Conservation (phyloP, 2,888 invertebrate genomes). For the Pegoplata infirma region DNA sequence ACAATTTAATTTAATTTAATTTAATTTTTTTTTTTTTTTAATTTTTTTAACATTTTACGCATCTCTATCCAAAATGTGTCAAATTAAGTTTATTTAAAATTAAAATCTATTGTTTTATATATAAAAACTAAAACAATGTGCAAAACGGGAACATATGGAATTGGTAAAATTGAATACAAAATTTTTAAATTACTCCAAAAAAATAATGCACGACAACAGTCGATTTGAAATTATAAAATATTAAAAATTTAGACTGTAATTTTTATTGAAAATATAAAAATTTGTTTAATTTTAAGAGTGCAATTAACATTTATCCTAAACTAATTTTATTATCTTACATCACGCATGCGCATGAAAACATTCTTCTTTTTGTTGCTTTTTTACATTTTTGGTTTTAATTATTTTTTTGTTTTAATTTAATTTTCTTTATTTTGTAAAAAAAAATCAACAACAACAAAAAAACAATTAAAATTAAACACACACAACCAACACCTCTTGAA, state of each 20-base stretch:
- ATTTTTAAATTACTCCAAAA: not conserved
- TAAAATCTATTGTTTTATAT: not conserved
- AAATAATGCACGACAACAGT: constrained; percentile 56
- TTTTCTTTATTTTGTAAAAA: constrained; percentile 41
- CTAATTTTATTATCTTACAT: constrained; percentile 78
- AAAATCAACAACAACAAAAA: constrained; percentile 36
- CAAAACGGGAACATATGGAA: not conserved
- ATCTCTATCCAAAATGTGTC: not conserved
- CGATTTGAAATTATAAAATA: constrained; percentile 30
- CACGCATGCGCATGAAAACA: constrained; percentile 79
- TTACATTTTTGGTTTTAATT: constrained; percentile 30
- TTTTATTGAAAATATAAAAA: constrained; percentile 39
- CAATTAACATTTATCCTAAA: constrained; percentile 71
- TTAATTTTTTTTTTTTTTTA: too few species aligned
- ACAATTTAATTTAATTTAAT: too few species aligned
- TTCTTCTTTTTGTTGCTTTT: constrained; percentile 63
- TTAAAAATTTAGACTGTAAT: constrained; percentile 1
- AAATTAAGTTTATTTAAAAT: not conserved
- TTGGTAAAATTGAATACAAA: not conserved
- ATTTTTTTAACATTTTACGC: too few species aligned
- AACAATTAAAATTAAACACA: constrained; percentile 42
- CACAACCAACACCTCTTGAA: constrained; percentile 30
- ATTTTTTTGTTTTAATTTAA: constrained; percentile 35
- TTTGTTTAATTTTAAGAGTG: constrained; percentile 67
- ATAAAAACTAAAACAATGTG: too few species aligned